Percentiles rank a stretch among this genome's conserved stretches.
phyloP scores from a whole-genome alignment of 1,140 invertebrate genomes.

The Branchinecta lindahli region DNA sequence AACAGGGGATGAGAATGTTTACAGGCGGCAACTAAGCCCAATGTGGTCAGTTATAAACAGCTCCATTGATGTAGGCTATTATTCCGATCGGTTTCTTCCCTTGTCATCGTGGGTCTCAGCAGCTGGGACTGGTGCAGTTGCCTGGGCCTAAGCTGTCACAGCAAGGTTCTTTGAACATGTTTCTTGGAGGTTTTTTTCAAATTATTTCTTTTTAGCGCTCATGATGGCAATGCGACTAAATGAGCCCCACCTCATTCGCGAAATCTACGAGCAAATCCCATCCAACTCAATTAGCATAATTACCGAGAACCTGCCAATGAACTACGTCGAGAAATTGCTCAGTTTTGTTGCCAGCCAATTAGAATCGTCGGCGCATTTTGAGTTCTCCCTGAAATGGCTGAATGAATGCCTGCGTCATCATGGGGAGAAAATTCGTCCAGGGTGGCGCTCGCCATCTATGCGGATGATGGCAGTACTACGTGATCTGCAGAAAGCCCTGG shows the following conservation, averaged over 20 bases:
- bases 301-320: slow-evolving; percentile 44
- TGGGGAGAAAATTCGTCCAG: slow-evolving; percentile 39
- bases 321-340: slow-evolving; percentile 59
- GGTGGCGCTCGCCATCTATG: slow-evolving; percentile 27
- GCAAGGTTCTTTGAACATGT: too few relatives aligned
- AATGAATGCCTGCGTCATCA: slow-evolving; percentile 45
- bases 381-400: slow-evolving; percentile 75
- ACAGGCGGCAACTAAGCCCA: too few relatives aligned
- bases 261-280: slow-evolving; percentile 71
- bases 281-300: slow-evolving; percentile 55
- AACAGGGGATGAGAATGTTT: too few relatives aligned
- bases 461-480: slow-evolving; percentile 44
- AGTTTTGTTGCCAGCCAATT: slow-evolving; percentile 49
- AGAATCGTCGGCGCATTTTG: slow-evolving; percentile 59
- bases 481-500: slow-evolving; percentile 60
- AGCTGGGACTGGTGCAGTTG: too few relatives aligned
- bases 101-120: too few relatives aligned
- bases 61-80: too few relatives aligned
- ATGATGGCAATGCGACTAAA: slow-evolving; percentile 75
- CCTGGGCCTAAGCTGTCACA: too few relatives aligned
- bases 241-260: slow-evolving; percentile 54
- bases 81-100: too few relatives aligned
- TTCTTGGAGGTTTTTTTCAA: too few relatives aligned
- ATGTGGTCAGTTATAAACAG: too few relatives aligned
- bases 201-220: slow-evolving; percentile 41